Evolutionary conservation across 1,140 invertebrate genomes (phyloP).

Genomic region (Drosophila littoralis): DNA sequence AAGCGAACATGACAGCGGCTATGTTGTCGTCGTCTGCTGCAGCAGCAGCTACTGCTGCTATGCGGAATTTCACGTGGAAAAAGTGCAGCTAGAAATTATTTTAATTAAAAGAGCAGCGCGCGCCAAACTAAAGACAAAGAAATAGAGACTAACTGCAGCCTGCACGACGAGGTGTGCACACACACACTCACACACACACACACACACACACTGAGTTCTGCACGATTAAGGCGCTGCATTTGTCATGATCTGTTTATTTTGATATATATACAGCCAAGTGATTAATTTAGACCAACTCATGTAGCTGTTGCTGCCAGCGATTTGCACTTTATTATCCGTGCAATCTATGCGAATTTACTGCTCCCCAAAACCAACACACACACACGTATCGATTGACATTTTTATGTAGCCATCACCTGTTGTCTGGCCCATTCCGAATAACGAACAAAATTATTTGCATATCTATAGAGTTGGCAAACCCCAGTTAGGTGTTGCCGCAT

Average conservation of each 20-base stretch:
- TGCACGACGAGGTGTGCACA: conserved; percentile 28
- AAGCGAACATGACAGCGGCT: conserved; percentile 75
- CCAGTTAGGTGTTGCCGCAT: conserved; percentile 49
- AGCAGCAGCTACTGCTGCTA: conserved; percentile 23
- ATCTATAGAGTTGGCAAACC: conserved; percentile 52
- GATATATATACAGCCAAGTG: conserved; percentile 66
- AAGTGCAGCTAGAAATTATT: conserved; percentile 73
- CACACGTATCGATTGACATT: conserved; percentile 60
- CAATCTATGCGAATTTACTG: conserved; percentile 52
- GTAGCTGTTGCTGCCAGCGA: conserved; percentile 44
- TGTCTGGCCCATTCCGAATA: conserved; percentile 22
- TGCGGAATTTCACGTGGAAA: conserved; percentile 78
- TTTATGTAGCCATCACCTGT: conserved; percentile 77
- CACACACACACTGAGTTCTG: conserved; percentile 18
- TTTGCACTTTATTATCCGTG: conserved; percentile 70
- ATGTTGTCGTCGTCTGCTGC: conserved; percentile 58
- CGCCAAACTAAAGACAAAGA: conserved; percentile 23
- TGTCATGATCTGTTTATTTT: conserved; percentile 83
- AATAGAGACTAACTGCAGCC: conserved; percentile 14
- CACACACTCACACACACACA: background rate
- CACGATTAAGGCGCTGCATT: conserved; percentile 71
- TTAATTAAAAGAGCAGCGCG: conserved; percentile 67
- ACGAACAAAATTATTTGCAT: conserved; percentile 58
- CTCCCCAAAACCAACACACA: background rate
- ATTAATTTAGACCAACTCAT: conserved; percentile 67